Conservation (phyloP, 2,888 invertebrate genomes). For the Teinopalpus imperialis region DNA sequence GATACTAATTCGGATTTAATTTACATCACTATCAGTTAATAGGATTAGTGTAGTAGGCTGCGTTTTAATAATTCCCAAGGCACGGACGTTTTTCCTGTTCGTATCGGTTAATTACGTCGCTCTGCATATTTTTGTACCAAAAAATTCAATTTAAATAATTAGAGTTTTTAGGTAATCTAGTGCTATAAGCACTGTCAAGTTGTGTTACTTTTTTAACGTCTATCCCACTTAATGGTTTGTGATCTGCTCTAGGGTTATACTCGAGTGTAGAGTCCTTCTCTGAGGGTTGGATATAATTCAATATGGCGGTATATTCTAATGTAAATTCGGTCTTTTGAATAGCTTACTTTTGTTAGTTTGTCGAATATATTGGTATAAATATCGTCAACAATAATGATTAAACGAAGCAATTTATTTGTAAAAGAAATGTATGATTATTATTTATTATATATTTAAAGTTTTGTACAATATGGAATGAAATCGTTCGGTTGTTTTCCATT, state of each 20-base stretch:
- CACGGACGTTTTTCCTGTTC: conserved; percentile 32
- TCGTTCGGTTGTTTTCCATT: no score
- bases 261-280: not conserved
- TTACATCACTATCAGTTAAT: conserved; percentile 39
- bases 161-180: not conserved
- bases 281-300: not conserved
- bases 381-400: no score
- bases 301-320: no score
- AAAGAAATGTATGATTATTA: no score
- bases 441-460: no score
- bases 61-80: conserved; percentile 38
- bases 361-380: no score
- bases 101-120: conserved; percentile 29
- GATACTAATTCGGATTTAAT: conserved; percentile 9
- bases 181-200: not conserved
- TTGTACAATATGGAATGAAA: no score
- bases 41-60: conserved; percentile 43
- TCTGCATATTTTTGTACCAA: conserved; percentile 13
- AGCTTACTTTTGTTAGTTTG: no score
- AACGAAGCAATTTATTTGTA: no score
- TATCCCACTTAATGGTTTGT: not conserved
- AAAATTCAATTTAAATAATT: conserved; percentile 2
- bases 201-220: not conserved
- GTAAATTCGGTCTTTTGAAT: no score
- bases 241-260: not conserved